Percentiles rank a stretch among this genome's conserved stretches.
Conservation (phyloP, 2,113 vertebrate genomes). For the Regulus satrapa region DNA sequence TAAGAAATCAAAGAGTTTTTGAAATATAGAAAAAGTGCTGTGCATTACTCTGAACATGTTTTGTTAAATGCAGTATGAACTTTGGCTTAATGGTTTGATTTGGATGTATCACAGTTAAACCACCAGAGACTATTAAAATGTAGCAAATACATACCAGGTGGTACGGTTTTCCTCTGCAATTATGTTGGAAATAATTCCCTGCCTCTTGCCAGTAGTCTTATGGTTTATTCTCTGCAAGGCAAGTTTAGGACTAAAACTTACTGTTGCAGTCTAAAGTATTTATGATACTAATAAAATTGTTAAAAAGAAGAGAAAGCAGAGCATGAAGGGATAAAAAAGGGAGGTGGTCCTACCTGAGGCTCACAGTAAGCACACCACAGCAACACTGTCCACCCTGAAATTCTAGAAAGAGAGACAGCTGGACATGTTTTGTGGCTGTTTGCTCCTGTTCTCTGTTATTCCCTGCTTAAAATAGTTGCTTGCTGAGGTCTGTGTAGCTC, state of each 20-base stretch:
- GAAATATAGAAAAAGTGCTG: neutral
- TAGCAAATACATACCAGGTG: neutral
- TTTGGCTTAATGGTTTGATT: neutral
- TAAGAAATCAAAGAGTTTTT: neutral
- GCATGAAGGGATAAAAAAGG: neutral
- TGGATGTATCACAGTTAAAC: neutral
- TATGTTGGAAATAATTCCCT: neutral
- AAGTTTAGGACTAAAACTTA: neutral
- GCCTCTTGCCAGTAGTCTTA: neutral
- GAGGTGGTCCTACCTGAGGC: neutral
- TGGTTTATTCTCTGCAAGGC: neutral
- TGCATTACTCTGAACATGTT: neutral
- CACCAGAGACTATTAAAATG: neutral
- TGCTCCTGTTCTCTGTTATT: neutral
- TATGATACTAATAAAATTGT: neutral
- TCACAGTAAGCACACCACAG: neutral
- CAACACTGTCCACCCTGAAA: neutral
- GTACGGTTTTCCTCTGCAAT: neutral
- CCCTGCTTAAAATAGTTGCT: conserved; percentile 25
- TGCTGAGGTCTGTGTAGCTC: neutral
- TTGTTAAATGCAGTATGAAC: neutral
- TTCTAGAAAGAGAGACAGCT: conserved; percentile 4
- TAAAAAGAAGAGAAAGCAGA: neutral
- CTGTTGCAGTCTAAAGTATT: neutral
- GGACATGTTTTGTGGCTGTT: neutral